Base-by-base conservation (phyloP, 2,888 invertebrate genomes). In the Diarsia dahlii region DNA sequence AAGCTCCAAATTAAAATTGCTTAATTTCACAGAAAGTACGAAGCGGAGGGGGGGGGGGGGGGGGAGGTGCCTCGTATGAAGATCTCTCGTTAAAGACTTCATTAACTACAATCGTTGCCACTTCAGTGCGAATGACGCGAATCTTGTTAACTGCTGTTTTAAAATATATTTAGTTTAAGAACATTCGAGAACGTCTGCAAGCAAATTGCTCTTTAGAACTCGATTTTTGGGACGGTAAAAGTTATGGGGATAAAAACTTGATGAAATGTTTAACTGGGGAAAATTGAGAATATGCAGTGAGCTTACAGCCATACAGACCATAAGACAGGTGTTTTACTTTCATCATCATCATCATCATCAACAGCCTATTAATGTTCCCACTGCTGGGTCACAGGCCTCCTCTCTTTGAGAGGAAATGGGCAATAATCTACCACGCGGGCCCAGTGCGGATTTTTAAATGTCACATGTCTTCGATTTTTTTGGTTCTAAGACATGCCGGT, bases 1-100 rank as follows among this genome's bases (percentile, higher is more conserved):
- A 20, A 69, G 87, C 87, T 88, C 84, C 86, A 90, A 91, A 92
- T 93, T 92, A 92, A 92, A 93, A 92, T 90, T 91, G 89, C 83
- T 89, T 89, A 92, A 91, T 91, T 89, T 87, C 84, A 80, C 87
- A 88, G 81, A 88, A 81, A 81, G 86, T 84, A 87, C 76, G 76
- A 63, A 77, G 73, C 80, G 78, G 72, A 68, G 12, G 18, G 66
- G 69, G 28, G 15, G 66, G 69, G 28, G 15, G 15, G 2, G 23
- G 62, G 18, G 12, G n/a, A 60, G 54, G 12, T 63, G 8, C 63
- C 45, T 74, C 77, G 80, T 85, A 86, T 85, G 84, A 87, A 84
- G 76, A 86, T 81, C 78, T 84, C 74, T 54, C 79, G 69, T 81
- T 77, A 80, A 86, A 79, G 84, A 79, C 82, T 87, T 88, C 81